These are phyloP conservation scores for Chorisops tibialis DNA, from an alignment of 2,888 invertebrate species.

Conservation along the genomic window DNA sequence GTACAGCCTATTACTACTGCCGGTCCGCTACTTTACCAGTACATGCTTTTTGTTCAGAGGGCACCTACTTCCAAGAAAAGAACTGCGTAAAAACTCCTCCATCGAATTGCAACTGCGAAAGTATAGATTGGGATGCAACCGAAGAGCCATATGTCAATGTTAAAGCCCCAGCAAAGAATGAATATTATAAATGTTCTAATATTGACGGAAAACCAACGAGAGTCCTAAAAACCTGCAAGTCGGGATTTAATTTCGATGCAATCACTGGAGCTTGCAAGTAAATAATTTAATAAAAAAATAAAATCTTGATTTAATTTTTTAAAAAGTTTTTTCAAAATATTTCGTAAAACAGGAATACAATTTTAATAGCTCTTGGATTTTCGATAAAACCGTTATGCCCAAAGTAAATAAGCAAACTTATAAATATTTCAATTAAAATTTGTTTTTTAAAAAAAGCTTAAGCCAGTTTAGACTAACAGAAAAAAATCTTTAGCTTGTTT, in stretches of 20 bases:
- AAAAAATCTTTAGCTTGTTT: too few relatives aligned
- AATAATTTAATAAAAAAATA: background rate
- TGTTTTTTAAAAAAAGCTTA: too few relatives aligned
- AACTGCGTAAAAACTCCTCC: background rate
- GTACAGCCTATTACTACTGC: constrained; percentile 13
- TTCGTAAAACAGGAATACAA: too few relatives aligned
- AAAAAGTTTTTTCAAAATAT: background rate
- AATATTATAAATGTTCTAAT: background rate
- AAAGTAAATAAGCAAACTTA: too few relatives aligned
- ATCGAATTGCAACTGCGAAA: background rate
- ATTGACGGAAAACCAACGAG: background rate
- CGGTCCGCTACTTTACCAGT: background rate
- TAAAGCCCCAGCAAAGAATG: background rate
- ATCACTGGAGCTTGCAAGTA: background rate
- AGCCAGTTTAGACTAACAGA: too few relatives aligned
- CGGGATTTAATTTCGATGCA: background rate
- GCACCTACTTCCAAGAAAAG: background rate
- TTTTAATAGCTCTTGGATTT: too few relatives aligned
- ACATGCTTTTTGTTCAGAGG: background rate
- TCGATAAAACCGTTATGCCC: too few relatives aligned
- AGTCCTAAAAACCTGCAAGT: background rate
- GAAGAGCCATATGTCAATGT: too few relatives aligned
- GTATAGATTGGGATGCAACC: background rate
- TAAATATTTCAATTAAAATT: too few relatives aligned
- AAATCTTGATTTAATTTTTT: background rate